Percentiles rank a stretch among this genome's conserved stretches.
Evolutionary conservation across 2,888 invertebrate species (phyloP).

Genomic region (Onthophagus sagittarius): DNA sequence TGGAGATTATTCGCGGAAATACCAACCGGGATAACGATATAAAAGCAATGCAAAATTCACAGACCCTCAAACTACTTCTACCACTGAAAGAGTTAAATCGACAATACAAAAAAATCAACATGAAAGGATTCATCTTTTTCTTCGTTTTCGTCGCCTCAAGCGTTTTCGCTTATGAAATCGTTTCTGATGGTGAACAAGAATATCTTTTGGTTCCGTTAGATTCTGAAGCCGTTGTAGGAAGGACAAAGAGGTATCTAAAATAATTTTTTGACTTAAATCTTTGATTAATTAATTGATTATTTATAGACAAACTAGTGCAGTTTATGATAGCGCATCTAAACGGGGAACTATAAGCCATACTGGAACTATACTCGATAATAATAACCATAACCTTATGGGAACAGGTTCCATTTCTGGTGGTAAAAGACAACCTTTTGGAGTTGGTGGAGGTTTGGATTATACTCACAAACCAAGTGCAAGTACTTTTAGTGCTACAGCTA

Average conservation of each 20-base stretch:
- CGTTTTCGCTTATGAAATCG: background rate
- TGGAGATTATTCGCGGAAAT: background rate
- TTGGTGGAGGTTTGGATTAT: constrained; percentile 27
- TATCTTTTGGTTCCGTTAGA: constrained; percentile 14
- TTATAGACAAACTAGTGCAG: constrained; percentile 18
- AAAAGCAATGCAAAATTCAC: background rate
- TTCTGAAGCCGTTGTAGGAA: background rate
- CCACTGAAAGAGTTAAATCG: background rate
- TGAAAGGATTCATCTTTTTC: background rate
- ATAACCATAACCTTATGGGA: constrained; percentile 24
- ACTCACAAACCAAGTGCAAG: constrained; percentile 28
- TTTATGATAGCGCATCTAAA: background rate
- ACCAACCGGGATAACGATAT: background rate
- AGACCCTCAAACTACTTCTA: background rate
- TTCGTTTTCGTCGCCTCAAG: background rate
- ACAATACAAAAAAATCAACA: background rate
- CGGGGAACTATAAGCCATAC: constrained; percentile 17
- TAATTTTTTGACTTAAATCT: background rate
- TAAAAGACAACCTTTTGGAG: constrained; percentile 22
- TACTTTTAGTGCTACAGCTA: constrained; percentile 15
- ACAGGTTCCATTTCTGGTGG: constrained; percentile 25
- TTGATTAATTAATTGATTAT: background rate
- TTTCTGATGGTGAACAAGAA: constrained; percentile 9
- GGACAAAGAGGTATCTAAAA: constrained; percentile 10
- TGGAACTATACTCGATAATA: constrained; percentile 26